Conservation (phyloP, 1,140 invertebrate genomes). For the Papilio aristodemus region DNA sequence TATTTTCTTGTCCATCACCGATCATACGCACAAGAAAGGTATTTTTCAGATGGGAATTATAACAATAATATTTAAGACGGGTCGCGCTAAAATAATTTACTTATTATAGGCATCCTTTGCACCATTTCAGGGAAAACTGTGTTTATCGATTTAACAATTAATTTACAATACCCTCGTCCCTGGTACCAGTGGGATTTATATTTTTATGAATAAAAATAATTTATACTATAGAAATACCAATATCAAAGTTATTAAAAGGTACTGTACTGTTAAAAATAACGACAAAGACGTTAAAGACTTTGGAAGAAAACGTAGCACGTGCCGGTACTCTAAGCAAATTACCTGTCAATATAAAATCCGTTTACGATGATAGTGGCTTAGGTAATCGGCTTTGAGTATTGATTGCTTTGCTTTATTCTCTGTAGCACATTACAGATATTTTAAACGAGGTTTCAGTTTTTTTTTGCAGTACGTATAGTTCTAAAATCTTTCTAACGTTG, state of each 20-base stretch:
- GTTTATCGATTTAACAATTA: neutral
- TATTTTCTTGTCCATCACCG: too few relatives aligned
- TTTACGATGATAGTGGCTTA: neutral
- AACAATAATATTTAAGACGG: too few relatives aligned
- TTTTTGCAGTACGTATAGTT: neutral
- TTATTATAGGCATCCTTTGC: neutral
- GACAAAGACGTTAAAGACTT: neutral
- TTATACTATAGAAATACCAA: too few relatives aligned
- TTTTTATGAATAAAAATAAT: neutral
- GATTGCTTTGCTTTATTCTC: too few relatives aligned
- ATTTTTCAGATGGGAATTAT: too few relatives aligned
- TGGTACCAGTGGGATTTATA: neutral
- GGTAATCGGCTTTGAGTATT: neutral
- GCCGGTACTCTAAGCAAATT: neutral
- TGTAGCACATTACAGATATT: neutral
- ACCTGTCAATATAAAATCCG: conserved; percentile 9
- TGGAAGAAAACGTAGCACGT: neutral
- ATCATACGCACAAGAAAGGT: too few relatives aligned
- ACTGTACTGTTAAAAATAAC: neutral
- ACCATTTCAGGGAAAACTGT: neutral
- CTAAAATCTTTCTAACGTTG: too few relatives aligned
- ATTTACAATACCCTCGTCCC: neutral
- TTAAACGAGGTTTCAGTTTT: neutral
- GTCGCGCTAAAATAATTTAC: too few relatives aligned
- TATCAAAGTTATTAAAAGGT: neutral